A percentile compares a stretch with the other conserved stretches of the same genome.
phyloP scores from a whole-genome alignment of 2,888 invertebrate genomes.

The Ophion ellenae region DNA sequence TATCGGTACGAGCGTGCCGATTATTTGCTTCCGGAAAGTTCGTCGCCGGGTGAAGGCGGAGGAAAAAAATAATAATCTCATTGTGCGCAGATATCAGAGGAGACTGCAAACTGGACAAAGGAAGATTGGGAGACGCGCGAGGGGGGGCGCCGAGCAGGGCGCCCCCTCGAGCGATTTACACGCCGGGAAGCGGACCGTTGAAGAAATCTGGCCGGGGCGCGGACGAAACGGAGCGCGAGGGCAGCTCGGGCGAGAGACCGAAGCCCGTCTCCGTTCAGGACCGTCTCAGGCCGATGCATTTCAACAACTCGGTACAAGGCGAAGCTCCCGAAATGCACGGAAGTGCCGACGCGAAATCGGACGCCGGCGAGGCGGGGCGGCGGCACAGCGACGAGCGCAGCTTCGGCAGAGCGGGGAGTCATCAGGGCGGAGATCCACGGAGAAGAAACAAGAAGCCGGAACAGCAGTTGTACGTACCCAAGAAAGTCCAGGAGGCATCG shows the following conservation, averaged over 20 bases:
- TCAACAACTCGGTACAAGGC: conserved; percentile 71
- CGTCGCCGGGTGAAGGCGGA: background rate
- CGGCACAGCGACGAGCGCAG: conserved; percentile 76
- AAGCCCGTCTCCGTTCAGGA: conserved; percentile 78
- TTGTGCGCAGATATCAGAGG: conserved; percentile 65
- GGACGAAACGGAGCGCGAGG: conserved; percentile 85
- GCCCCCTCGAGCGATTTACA: conserved; percentile 89
- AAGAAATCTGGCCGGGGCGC: conserved; percentile 87
- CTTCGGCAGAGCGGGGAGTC: conserved; percentile 72
- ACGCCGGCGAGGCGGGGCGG: conserved; percentile 59
- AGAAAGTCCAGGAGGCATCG: conserved; percentile 83
- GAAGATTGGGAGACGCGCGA: conserved; percentile 84
- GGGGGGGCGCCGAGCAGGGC: conserved; percentile 87
- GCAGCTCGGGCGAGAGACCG: conserved; percentile 74
- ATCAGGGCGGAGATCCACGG: conserved; percentile 73
- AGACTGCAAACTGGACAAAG: conserved; percentile 77
- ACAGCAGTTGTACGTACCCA: conserved; percentile 85
- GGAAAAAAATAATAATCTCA: background rate
- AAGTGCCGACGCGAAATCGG: conserved; percentile 43
- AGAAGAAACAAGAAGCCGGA: conserved; percentile 85
- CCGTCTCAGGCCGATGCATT: conserved; percentile 76
- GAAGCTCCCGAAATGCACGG: conserved; percentile 52
- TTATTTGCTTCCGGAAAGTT: background rate
- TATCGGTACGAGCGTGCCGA: background rate
- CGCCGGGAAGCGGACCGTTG: conserved; percentile 91